A percentile compares a stretch with the other conserved stretches of the same genome.
Conservation (phyloP, 2,113 vertebrate species). For the Bubalus kerabau region DNA sequence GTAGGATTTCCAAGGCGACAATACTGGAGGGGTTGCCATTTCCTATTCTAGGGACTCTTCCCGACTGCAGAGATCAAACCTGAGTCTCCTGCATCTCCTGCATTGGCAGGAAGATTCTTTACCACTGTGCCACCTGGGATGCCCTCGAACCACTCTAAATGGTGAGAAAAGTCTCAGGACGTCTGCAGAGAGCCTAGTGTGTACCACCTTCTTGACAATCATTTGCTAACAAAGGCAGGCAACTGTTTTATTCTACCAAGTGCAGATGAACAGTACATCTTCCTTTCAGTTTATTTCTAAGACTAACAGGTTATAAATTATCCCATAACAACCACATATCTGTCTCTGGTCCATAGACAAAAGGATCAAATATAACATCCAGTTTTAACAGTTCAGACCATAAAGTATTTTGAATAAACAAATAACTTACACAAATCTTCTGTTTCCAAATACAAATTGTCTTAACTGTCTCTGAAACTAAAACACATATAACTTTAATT, state of each 20-base stretch:
- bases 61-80: neutral
- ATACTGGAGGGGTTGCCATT: neutral
- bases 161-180: neutral
- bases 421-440: neutral
- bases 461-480: constrained; percentile 7
- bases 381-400: neutral
- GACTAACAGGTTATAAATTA: neutral
- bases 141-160: neutral
- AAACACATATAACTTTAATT: neutral
- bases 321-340: neutral
- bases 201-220: neutral
- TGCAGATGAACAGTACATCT: neutral
- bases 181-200: neutral
- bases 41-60: neutral
- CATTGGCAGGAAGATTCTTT: neutral
- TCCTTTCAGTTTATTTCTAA: neutral
- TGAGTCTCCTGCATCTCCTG: neutral
- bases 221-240: neutral
- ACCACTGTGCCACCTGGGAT: neutral
- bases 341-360: neutral
- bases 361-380: neutral
- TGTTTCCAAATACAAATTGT: neutral
- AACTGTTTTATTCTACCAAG: neutral
- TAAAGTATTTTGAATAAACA: neutral
- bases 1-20: neutral